Evolutionary conservation across 2,113 vertebrate species (phyloP), one percentile per base, ranked within the genome.

Genomic region (Macquaria ambigua): DNA sequence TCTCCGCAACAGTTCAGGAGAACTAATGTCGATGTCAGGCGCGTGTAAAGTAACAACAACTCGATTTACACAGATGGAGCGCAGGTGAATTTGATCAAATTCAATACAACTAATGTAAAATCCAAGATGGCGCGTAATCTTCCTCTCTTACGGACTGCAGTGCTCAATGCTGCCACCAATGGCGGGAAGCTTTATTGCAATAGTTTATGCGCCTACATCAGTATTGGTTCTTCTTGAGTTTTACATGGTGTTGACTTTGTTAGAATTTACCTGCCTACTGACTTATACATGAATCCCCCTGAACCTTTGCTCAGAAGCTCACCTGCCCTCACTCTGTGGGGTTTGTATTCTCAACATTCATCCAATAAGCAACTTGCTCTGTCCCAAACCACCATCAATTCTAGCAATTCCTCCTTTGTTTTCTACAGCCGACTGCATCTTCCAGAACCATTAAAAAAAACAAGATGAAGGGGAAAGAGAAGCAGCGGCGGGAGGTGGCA

Each of bases 391-490:
- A 7, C 41, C 41, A 41, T 41, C 41, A 10, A 9, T 41, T 41
- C 63, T 43, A 7, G 23, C 21, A 0, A 39, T 28, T 50, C 28
- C 31, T 64, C 31, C 14, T 67, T 74, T 48, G 9, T 58, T 34
- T n/a, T 20, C 18, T 12, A 21, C 61, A 67, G 81, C 64, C 7
- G 3, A 8, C n/a, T 14, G 5, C 41, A 3, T 39, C 11, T 10
- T 61, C n/a, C 37, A 46, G 20, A 76, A 58, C 1, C 11, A 41
- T 41, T n/a, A n/a, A 14, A 48, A 48, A 16, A 39, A 4, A 31
- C 43, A 1, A 66, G 61, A 92, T 91, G 89, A 79, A 28, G 63
- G 15, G 20, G 10, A 83, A 39, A n/a, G 25, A 62, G 77, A 81
- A 74, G 67, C 74, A 43, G 76, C 41, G 3, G 4, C 37, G 1